phyloP scores from a whole-genome alignment of 2,113 vertebrate genomes.

The Apistogramma diplotaenia region DNA sequence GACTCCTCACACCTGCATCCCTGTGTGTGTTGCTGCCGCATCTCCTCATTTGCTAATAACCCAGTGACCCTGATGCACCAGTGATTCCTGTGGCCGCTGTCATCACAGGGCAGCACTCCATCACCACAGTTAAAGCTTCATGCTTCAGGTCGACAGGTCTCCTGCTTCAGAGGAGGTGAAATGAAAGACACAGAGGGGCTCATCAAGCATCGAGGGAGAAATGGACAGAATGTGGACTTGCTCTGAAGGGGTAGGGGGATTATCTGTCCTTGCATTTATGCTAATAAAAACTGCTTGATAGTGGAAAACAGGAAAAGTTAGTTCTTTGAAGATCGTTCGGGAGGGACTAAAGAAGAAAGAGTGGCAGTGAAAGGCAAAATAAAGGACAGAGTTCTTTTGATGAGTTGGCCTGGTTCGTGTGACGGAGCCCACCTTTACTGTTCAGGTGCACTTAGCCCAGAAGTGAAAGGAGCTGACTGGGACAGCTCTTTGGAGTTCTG shows the following conservation, averaged over 20 bases:
- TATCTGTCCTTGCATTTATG: conserved; percentile 63
- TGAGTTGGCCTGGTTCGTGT: conserved; percentile 16
- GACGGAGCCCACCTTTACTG: conserved; percentile 29
- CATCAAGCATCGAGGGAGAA: not conserved
- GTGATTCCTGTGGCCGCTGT: conserved; percentile 23
- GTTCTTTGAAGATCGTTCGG: not conserved
- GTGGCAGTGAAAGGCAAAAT: conserved; percentile 32
- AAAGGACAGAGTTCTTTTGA: conserved; percentile 44
- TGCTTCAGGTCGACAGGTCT: conserved; percentile 38
- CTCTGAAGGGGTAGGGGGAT: conserved; percentile 21
- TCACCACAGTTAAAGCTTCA: conserved; percentile 63
- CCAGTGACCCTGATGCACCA: conserved; percentile 44
- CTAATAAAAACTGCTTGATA: conserved; percentile 18
- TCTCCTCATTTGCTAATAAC: conserved; percentile 45
- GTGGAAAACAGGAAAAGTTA: conserved; percentile 15
- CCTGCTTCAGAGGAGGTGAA: conserved; percentile 56
- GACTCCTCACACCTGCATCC: not conserved
- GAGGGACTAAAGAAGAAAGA: not conserved
- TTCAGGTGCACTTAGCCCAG: conserved; percentile 32
- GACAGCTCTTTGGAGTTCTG: conserved; percentile 23
- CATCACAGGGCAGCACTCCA: conserved; percentile 35
- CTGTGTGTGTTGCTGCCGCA: not conserved
- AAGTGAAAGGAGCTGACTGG: conserved; percentile 50
- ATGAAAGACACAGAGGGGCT: conserved; percentile 62
- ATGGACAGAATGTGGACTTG: not conserved